Conservation (phyloP, 2,113 vertebrate genomes). For the Arizona elegans region DNA sequence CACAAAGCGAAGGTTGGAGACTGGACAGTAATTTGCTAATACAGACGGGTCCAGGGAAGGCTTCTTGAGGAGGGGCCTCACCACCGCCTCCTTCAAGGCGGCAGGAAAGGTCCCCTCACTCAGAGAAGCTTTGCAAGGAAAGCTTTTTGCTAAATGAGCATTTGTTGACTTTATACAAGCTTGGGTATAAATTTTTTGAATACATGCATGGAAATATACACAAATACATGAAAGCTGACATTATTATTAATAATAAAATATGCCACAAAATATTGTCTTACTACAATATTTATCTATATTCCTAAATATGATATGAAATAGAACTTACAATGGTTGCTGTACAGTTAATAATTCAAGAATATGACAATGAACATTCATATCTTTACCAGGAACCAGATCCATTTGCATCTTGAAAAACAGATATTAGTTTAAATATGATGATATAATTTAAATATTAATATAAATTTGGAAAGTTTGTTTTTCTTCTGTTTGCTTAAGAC, state of each 20-base stretch:
- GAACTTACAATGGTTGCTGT: not conserved
- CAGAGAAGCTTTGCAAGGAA: not conserved
- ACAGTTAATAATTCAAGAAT: not conserved
- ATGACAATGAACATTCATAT: not conserved
- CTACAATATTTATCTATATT: not conserved
- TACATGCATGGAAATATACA: not conserved
- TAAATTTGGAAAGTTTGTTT: not conserved
- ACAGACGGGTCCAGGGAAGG: no score
- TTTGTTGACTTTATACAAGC: not conserved
- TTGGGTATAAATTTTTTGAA: not conserved
- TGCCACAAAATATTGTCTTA: not conserved
- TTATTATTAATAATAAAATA: not conserved
- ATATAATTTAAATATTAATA: not conserved
- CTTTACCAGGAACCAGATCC: not conserved
- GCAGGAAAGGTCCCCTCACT: no score
- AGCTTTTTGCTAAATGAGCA: not conserved
- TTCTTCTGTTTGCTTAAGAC: not conserved
- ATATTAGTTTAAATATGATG: not conserved
- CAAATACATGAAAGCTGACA: not conserved
- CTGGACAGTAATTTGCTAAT: no score
- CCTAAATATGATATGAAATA: not conserved
- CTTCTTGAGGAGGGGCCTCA: no score
- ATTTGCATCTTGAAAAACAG: not conserved
- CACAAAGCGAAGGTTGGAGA: no score
- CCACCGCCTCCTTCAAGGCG: no score